Conservation (phyloP, 2,797 vertebrate species). For the Phataginus tetradactyla region DNA sequence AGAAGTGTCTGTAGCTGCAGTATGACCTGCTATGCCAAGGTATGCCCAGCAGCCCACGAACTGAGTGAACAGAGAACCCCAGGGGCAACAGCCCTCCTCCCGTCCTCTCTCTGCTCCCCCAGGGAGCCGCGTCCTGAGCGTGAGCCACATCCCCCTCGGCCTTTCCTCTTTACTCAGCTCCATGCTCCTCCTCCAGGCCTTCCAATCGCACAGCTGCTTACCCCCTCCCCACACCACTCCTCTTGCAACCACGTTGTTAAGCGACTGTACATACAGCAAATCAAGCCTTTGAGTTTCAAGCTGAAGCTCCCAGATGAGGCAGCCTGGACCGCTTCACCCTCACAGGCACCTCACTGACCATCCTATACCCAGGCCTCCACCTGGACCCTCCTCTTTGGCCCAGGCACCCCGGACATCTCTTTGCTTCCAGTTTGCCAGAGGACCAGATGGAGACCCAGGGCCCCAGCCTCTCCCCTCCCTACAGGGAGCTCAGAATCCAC, state of each 20-base stretch:
- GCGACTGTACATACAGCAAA: slow-evolving; percentile 54
- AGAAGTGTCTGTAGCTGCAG: neutral
- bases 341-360: neutral
- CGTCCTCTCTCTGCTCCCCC: neutral
- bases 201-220: slow-evolving; percentile 64
- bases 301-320: slow-evolving; percentile 52
- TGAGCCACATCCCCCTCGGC: neutral
- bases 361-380: neutral
- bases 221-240: slow-evolving; percentile 50
- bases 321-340: neutral
- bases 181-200: slow-evolving; percentile 58
- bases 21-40: slow-evolving; percentile 41
- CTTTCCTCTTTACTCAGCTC: slow-evolving; percentile 55
- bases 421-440: neutral
- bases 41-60: slow-evolving; percentile 23
- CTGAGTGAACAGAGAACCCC: neutral
- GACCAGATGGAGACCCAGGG: neutral
- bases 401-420: slow-evolving; percentile 14
- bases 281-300: slow-evolving; percentile 63
- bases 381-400: neutral
- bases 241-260: slow-evolving; percentile 48
- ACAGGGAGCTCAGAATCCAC: slow-evolving; percentile 14
- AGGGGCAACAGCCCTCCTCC: neutral
- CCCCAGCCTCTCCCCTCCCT: neutral
- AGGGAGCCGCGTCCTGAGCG: neutral